Evolutionary conservation across 1,140 invertebrate genomes (phyloP).

Genomic region (Drosophila ambigua): DNA sequence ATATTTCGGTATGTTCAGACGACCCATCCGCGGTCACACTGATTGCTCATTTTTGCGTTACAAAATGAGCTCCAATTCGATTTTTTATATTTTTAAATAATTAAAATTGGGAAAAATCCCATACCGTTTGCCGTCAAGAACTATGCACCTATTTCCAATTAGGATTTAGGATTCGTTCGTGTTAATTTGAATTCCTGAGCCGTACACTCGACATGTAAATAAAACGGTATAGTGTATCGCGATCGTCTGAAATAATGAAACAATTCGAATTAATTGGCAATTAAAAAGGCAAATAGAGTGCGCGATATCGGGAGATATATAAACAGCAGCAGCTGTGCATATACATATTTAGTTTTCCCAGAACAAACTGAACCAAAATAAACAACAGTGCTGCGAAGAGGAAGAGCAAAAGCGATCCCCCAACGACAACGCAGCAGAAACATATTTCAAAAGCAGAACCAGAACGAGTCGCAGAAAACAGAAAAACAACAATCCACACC

Average conservation of each 20-base stretch:
- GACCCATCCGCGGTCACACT: too few relatives aligned
- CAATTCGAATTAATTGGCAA: slow-evolving; percentile 58
- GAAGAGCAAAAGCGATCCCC: slow-evolving; percentile 15
- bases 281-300: slow-evolving; percentile 62
- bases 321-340: slow-evolving; percentile 48
- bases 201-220: too few relatives aligned
- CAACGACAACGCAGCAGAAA: slow-evolving; percentile 43
- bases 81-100: too few relatives aligned
- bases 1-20: too few relatives aligned
- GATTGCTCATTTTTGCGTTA: too few relatives aligned
- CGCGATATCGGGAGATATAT: slow-evolving; percentile 13
- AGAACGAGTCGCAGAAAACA: slow-evolving; percentile 50
- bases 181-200: too few relatives aligned
- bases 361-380: slow-evolving; percentile 54
- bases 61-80: too few relatives aligned
- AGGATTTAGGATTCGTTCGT: too few relatives aligned
- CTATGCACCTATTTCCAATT: too few relatives aligned
- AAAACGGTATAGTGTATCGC: not conserved
- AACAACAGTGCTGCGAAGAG: slow-evolving; percentile 56
- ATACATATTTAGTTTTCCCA: slow-evolving; percentile 18
- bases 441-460: slow-evolving; percentile 32
- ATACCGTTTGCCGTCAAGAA: too few relatives aligned
- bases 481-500: slow-evolving; percentile 63
- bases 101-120: too few relatives aligned
- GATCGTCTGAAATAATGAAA: slow-evolving; percentile 32